Conservation (phyloP, 2,888 invertebrate genomes). For the Blera fallax region DNA sequence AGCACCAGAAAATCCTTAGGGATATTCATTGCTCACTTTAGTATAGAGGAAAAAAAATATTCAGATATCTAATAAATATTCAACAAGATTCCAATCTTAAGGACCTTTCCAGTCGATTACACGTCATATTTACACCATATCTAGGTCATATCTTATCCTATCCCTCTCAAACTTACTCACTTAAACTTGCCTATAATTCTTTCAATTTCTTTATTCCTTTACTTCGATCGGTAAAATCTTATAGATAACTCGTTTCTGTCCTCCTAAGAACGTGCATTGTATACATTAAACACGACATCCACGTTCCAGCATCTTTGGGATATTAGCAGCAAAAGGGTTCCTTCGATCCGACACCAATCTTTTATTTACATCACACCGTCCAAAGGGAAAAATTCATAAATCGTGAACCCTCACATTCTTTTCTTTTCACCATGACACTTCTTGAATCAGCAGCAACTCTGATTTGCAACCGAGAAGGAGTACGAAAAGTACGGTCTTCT, state of each 20-base stretch:
- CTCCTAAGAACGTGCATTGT: slow-evolving; percentile 11
- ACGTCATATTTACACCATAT: slow-evolving; percentile 14
- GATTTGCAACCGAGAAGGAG: slow-evolving; percentile 48
- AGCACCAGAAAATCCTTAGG: not conserved
- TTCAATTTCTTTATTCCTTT: slow-evolving; percentile 15
- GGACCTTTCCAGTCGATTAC: slow-evolving; percentile 24
- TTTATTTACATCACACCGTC: slow-evolving; percentile 63
- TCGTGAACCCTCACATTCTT: not conserved
- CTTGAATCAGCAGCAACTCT: slow-evolving; percentile 44
- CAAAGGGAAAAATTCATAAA: slow-evolving; percentile 40
- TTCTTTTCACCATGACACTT: slow-evolving; percentile 28
- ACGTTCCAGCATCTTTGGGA: slow-evolving; percentile 30
- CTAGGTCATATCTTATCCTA: not conserved
- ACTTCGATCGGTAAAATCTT: not conserved
- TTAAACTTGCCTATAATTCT: not conserved
- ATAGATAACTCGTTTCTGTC: slow-evolving; percentile 16
- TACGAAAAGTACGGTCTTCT: slow-evolving; percentile 1
- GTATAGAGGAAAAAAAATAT: not conserved
- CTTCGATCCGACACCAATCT: slow-evolving; percentile 40
- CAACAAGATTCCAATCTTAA: slow-evolving; percentile 23
- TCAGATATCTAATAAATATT: not conserved
- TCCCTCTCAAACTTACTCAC: not conserved
- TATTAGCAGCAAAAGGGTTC: slow-evolving; percentile 29
- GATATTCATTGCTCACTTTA: not conserved
- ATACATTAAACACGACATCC: slow-evolving; percentile 37